Conservation (phyloP, 2,797 vertebrate genomes). For the Myotis vivesi region DNA sequence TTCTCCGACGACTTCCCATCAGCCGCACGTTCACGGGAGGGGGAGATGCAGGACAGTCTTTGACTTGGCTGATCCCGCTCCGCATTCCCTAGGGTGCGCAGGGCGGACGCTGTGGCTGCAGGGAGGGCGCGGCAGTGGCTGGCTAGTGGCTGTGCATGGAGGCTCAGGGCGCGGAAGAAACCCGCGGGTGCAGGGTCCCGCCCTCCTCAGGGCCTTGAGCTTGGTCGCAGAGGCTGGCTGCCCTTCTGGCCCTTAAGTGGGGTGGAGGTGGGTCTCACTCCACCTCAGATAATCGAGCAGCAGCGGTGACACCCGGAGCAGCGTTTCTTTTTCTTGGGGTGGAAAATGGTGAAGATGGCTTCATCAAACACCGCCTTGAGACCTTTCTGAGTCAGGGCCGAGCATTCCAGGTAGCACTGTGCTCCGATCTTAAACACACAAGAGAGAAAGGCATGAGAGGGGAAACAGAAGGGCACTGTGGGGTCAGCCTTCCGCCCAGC, state of each 20-base stretch:
- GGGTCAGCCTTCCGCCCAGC: neutral
- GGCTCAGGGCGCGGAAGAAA: constrained; percentile 60
- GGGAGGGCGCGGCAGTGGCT: constrained; percentile 64
- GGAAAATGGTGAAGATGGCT: constrained; percentile 92
- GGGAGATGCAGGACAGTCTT: neutral
- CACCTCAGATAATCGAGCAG: constrained; percentile 87
- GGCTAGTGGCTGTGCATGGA: constrained; percentile 19
- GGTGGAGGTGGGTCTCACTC: neutral
- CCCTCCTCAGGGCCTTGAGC: constrained; percentile 66
- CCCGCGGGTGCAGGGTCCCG: constrained; percentile 38
- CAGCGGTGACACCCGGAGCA: constrained; percentile 81
- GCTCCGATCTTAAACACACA: constrained; percentile 88
- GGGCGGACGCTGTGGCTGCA: neutral
- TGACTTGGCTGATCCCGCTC: neutral
- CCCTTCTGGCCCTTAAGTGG: constrained; percentile 26
- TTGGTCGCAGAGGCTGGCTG: constrained; percentile 39
- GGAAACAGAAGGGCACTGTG: neutral
- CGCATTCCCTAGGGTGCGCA: neutral
- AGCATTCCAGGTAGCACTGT: constrained; percentile 92
- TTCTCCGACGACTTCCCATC: constrained; percentile 32
- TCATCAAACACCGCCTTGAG: constrained; percentile 92
- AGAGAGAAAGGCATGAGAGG: constrained; percentile 19
- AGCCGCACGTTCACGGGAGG: neutral
- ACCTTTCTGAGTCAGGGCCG: constrained; percentile 92
- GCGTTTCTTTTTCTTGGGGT: constrained; percentile 89